Evolutionary conservation across 2,888 invertebrate genomes (phyloP).

Genomic region (Adelphocoris suturalis): DNA sequence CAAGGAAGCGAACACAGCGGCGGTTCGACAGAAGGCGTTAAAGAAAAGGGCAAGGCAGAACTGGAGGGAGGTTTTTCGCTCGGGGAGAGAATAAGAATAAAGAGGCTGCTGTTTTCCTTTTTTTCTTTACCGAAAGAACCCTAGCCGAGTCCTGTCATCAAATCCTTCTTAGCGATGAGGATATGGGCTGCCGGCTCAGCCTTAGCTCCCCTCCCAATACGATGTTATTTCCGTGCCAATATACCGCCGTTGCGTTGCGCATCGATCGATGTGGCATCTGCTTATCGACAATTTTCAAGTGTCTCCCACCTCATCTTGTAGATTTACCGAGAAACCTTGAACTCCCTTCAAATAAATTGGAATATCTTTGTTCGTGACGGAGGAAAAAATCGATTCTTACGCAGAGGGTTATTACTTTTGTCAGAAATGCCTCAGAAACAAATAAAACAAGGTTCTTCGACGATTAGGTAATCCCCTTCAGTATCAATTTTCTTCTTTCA

Average conservation of each 20-base stretch:
- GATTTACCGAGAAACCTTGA: too few relatives aligned
- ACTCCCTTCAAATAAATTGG: too few relatives aligned
- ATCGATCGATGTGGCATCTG: conserved; percentile 50
- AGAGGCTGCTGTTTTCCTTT: conserved; percentile 8
- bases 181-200: conserved; percentile 47
- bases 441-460: too few relatives aligned
- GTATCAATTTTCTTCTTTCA: too few relatives aligned
- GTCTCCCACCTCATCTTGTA: conserved; percentile 3
- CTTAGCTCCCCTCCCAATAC: not conserved
- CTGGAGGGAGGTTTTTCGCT: conserved; percentile 19
- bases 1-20: not conserved
- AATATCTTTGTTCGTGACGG: too few relatives aligned
- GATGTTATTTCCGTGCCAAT: conserved; percentile 45
- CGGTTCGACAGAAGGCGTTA: not conserved
- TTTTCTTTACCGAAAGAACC: conserved; percentile 28
- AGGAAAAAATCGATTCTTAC: too few relatives aligned
- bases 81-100: conserved; percentile 16
- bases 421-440: too few relatives aligned
- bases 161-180: conserved; percentile 53
- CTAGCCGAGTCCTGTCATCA: conserved; percentile 48
- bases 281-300: conserved; percentile 54
- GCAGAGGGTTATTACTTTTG: too few relatives aligned
- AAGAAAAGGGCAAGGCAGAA: not conserved
- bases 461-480: too few relatives aligned
- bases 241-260: conserved; percentile 34